phyloP scores from a whole-genome alignment of 1,140 invertebrate species.

The Gryon sp. region DNA sequence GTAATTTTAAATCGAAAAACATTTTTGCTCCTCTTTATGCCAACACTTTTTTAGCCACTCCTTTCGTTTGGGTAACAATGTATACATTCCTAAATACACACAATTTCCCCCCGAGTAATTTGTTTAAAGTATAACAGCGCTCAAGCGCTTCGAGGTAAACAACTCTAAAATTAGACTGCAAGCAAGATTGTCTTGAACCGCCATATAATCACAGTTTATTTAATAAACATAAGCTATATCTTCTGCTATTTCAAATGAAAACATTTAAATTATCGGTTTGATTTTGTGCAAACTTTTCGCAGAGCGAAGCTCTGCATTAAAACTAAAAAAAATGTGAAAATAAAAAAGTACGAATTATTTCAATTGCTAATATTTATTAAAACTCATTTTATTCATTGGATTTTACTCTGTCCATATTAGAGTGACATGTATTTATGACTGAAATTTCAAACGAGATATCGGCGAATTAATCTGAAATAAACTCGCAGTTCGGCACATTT shows the following conservation, averaged over 20 bases:
- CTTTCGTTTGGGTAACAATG: conserved; percentile 40
- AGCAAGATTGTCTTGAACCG: conserved; percentile 4
- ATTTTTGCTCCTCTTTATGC: conserved; percentile 38
- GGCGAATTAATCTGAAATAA: background rate
- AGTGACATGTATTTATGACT: background rate
- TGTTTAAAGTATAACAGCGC: conserved; percentile 30
- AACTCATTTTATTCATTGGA: background rate
- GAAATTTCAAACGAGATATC: background rate
- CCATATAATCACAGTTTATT: background rate
- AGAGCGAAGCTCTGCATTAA: too few species aligned
- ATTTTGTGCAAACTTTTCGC: too few species aligned
- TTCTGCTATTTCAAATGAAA: background rate
- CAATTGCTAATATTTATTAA: too few species aligned
- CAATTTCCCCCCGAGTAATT: conserved; percentile 32
- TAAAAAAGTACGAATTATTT: too few species aligned
- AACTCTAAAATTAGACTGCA: conserved; percentile 16
- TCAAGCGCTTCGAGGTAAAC: conserved; percentile 17
- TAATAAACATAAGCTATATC: background rate
- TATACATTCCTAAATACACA: conserved; percentile 51
- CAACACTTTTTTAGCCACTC: conserved; percentile 12
- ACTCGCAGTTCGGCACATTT: background rate
- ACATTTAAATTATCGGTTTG: too few species aligned
- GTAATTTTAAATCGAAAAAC: conserved; percentile 27
- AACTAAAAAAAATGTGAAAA: too few species aligned
- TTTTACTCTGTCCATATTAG: background rate